Evolutionary conservation across 2,888 invertebrate genomes (phyloP).

Genomic region (Alitta virens): DNA sequence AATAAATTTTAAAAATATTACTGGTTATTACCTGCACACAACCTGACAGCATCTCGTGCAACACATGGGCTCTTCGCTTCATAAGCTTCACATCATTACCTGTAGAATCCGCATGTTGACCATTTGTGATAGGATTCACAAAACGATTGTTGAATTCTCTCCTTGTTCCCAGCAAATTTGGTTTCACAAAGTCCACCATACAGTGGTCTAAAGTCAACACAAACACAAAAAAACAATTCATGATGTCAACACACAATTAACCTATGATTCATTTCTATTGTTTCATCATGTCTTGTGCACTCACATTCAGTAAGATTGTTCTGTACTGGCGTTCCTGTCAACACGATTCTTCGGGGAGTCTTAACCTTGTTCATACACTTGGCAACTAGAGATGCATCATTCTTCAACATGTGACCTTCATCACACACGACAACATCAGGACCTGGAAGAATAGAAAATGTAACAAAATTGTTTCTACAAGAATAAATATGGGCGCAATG

Average conservation of each 20-base stretch:
- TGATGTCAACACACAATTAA: no score
- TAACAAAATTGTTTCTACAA: neutral
- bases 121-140: constrained; percentile 93
- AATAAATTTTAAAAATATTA: no score
- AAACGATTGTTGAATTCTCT: constrained; percentile 93
- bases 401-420: constrained; percentile 95
- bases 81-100: constrained; percentile 83
- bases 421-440: constrained; percentile 95
- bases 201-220: constrained; percentile 74
- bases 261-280: no score
- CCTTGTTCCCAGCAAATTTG: constrained; percentile 86
- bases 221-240: no score
- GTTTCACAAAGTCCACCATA: constrained; percentile 98
- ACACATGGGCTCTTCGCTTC: constrained; percentile 87
- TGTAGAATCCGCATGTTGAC: constrained; percentile 93
- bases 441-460: constrained; percentile 63
- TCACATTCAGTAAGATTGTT: constrained; percentile 71
- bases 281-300: constrained; percentile 16
- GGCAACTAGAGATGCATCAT: constrained; percentile 84
- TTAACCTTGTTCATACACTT: constrained; percentile 76
- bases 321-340: constrained; percentile 96
- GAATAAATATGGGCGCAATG: neutral
- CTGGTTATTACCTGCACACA: constrained; percentile 66
- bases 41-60: constrained; percentile 89
- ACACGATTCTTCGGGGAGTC: constrained; percentile 82